A percentile compares a stretch with the other conserved stretches of the same genome.
Conservation (phyloP, 2,797 vertebrate genomes). For the Molossus alvarezi region DNA sequence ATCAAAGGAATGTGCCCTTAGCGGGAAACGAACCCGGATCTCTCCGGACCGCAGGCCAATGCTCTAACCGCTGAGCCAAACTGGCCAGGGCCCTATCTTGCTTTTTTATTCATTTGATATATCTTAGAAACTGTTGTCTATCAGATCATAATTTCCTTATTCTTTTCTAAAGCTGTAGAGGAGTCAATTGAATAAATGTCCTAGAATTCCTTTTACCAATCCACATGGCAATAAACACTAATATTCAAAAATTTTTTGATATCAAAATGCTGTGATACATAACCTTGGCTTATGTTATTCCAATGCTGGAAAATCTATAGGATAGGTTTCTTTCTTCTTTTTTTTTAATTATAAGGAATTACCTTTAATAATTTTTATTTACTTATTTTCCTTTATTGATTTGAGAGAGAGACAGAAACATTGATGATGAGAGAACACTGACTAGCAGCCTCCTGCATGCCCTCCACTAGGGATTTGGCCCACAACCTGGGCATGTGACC, state of each 20-base stretch:
- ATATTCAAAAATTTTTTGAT: background rate
- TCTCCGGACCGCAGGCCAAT: too few species aligned
- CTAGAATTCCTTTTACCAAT: background rate
- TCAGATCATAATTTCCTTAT: background rate
- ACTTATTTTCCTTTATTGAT: too few species aligned
- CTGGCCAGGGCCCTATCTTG: background rate
- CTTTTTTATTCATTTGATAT: background rate
- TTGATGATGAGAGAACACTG: too few species aligned
- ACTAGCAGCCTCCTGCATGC: too few species aligned
- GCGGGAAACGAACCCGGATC: too few species aligned
- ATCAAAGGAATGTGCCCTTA: too few species aligned
- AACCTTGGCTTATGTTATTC: background rate
- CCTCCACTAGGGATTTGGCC: too few species aligned
- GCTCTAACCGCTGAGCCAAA: too few species aligned
- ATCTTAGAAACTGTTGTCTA: background rate
- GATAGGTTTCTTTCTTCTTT: background rate
- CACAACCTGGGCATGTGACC: too few species aligned
- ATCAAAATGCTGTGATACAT: background rate
- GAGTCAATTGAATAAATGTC: rapidly evolving
- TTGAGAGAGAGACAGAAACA: too few species aligned
- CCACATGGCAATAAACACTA: background rate
- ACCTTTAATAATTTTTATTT: too few species aligned
- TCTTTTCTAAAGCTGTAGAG: background rate
- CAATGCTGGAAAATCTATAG: background rate
- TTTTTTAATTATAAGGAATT: too few species aligned